A percentile compares a stretch with the other conserved stretches of the same genome.
Evolutionary conservation across 1,140 invertebrate genomes (phyloP).

Genomic region (Oryzaephilus surinamensis): DNA sequence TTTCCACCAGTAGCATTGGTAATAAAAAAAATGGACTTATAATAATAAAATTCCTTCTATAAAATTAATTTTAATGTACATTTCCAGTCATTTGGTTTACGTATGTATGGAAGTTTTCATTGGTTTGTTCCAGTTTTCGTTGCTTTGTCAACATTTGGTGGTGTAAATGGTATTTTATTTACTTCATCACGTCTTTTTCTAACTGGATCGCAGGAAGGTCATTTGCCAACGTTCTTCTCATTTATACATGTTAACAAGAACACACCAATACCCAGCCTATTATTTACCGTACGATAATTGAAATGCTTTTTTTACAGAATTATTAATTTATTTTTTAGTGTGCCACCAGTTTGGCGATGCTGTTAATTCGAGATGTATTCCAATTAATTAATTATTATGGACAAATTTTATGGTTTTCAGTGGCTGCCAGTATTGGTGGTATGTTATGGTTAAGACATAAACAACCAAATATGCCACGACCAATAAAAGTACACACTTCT

Average conservation of each 20-base stretch:
- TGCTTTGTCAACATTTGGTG: constrained; percentile 71
- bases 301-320: neutral
- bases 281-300: constrained; percentile 55
- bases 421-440: constrained; percentile 62
- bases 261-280: constrained; percentile 71
- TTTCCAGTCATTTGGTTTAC: constrained; percentile 65
- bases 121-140: constrained; percentile 85
- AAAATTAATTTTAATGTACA: constrained; percentile 3
- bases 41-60: too few species aligned
- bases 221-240: constrained; percentile 69
- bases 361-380: constrained; percentile 59
- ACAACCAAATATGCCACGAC: constrained; percentile 63
- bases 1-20: constrained; percentile 78
- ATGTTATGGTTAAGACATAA: constrained; percentile 66
- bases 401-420: constrained; percentile 68
- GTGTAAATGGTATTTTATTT: constrained; percentile 86
- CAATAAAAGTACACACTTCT: constrained; percentile 67
- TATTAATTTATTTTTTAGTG: constrained; percentile 44
- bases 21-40: too few species aligned
- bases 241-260: constrained; percentile 62
- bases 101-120: constrained; percentile 61
- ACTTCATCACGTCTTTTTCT: constrained; percentile 71
- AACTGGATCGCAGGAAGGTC: constrained; percentile 70
- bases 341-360: constrained; percentile 57
- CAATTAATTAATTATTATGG: constrained; percentile 70